phyloP scores from a whole-genome alignment of 1,140 invertebrate species.

The Bombus sylvicola region DNA sequence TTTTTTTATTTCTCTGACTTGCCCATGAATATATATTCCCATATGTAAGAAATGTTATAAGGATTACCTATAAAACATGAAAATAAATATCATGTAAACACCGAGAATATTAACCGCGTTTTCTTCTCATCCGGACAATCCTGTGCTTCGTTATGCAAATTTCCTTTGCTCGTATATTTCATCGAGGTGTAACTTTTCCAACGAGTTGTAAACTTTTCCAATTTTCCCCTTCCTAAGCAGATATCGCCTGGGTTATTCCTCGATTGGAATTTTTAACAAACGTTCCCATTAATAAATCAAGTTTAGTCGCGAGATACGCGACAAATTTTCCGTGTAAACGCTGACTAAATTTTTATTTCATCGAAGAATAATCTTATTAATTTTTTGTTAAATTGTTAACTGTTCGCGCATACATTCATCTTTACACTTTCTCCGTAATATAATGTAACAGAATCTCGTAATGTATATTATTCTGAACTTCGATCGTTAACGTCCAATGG shows the following conservation, averaged over 20 bases:
- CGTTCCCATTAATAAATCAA: neutral
- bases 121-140: neutral
- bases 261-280: neutral
- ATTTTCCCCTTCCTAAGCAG: neutral
- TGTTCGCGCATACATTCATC: no score
- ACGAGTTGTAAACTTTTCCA: neutral
- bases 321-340: no score
- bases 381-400: no score
- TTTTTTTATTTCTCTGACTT: slow-evolving; percentile 75
- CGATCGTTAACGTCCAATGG: no score
- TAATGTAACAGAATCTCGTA: no score
- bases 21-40: slow-evolving; percentile 72
- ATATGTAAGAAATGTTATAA: slow-evolving; percentile 71
- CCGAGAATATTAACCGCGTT: slow-evolving; percentile 33
- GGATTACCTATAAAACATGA: slow-evolving; percentile 67
- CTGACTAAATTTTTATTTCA: no score
- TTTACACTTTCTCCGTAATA: no score
- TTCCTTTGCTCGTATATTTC: neutral
- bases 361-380: no score
- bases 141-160: neutral
- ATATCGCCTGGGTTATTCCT: neutral
- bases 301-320: neutral
- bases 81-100: slow-evolving; percentile 74
- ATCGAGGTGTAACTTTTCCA: neutral
- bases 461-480: no score